phyloP scores from a whole-genome alignment of 2,888 invertebrate genomes.

The Linnaemya tessellans region DNA sequence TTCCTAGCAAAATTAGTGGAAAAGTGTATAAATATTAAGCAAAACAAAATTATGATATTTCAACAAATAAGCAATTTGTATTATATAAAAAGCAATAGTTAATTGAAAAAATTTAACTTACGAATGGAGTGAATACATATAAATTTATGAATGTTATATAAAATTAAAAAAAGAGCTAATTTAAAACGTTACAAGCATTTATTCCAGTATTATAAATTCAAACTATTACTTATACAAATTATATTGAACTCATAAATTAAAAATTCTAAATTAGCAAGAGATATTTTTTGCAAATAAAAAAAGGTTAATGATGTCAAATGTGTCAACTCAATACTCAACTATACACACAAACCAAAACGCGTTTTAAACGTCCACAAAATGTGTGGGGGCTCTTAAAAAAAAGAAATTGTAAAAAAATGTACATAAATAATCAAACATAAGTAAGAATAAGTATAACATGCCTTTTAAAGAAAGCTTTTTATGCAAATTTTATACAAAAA shows the following conservation, averaged over 20 bases:
- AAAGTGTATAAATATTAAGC: conserved; percentile 15
- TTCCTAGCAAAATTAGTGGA: conserved; percentile 27
- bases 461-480: conserved; percentile 66
- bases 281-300: conserved; percentile 35
- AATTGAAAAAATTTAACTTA: not conserved
- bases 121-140: not conserved
- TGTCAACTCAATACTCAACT: conserved; percentile 53
- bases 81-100: conserved; percentile 15
- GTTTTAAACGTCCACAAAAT: conserved; percentile 11
- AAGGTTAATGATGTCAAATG: conserved; percentile 62
- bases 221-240: not conserved
- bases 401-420: conserved; percentile 6
- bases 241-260: conserved; percentile 8
- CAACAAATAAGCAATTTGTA: conserved; percentile 1
- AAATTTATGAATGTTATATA: conserved; percentile 47
- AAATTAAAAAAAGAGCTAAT: conserved; percentile 25
- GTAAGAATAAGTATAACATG: conserved; percentile 21
- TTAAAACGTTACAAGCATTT: conserved; percentile 37
- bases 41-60: not conserved
- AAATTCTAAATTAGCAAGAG: conserved; percentile 23
- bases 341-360: conserved; percentile 43
- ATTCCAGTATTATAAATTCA: conserved; percentile 20
- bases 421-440: not conserved
- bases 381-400: conserved; percentile 36
- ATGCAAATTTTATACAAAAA: conserved; percentile 49